Evolutionary conservation across 2,888 invertebrate genomes (phyloP).

Genomic region (Amblyjoppa fuscipennis): DNA sequence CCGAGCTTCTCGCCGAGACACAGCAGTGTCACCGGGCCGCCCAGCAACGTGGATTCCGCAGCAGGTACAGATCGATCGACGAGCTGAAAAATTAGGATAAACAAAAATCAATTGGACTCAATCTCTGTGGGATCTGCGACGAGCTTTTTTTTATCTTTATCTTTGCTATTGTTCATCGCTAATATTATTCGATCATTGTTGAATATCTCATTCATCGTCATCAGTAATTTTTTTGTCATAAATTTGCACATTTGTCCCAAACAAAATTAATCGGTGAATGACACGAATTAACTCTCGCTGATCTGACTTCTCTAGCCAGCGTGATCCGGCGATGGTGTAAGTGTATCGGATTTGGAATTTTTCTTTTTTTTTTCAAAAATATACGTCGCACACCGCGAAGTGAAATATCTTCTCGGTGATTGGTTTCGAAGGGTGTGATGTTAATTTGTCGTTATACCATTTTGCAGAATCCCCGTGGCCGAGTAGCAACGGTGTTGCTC

Average conservation of each 20-base stretch:
- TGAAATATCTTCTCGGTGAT: slow-evolving; percentile 17
- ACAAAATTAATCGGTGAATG: slow-evolving; percentile 65
- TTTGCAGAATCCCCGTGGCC: slow-evolving; percentile 83
- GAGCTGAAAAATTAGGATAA: slow-evolving; percentile 30
- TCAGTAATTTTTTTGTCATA: slow-evolving; percentile 60
- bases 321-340: slow-evolving; percentile 54
- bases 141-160: slow-evolving; percentile 31
- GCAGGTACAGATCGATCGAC: slow-evolving; percentile 78
- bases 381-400: not conserved
- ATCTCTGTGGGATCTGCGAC: slow-evolving; percentile 12
- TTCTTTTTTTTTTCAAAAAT: not conserved
- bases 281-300: slow-evolving; percentile 62
- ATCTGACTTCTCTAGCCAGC: slow-evolving; percentile 51
- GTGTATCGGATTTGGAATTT: slow-evolving; percentile 54
- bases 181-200: slow-evolving; percentile 43
- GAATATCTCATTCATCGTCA: slow-evolving; percentile 49
- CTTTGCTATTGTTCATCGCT: slow-evolving; percentile 35
- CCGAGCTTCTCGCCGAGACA: slow-evolving; percentile 87
- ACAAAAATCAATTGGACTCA: not conserved
- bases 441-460: slow-evolving; percentile 48
- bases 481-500: slow-evolving; percentile 77
- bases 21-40: slow-evolving; percentile 81
- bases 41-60: slow-evolving; percentile 83
- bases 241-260: slow-evolving; percentile 47
- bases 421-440: slow-evolving; percentile 20